Evolutionary conservation across 1,140 invertebrate genomes (phyloP), one percentile per base, ranked within the genome.

Genomic region (Lepeophtheirus salmonis): DNA sequence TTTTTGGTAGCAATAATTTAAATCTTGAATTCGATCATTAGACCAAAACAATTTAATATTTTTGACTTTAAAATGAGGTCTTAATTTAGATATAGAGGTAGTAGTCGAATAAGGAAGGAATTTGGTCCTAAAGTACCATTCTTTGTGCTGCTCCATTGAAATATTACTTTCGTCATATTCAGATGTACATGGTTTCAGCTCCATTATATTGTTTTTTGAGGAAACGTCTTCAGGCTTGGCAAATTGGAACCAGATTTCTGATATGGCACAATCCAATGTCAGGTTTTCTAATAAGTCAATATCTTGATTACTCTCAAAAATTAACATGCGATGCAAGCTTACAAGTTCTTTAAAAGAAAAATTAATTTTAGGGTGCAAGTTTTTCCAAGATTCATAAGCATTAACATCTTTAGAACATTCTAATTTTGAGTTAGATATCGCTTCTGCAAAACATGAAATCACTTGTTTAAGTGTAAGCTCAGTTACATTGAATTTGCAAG

Each of bases 31-130:
- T 23, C 55, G 13, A 17, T 2, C 26, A 17, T 25, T 14, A 18
- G 55, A 24, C 55, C 55, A 57, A 30, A 50, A 57, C 16, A 57
- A 21, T 3, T 30, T 24, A 14, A 25, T 17, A 26, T 57, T 57
- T n/a, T 57, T 57, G 22, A 25, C 17, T 50, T 17, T 23, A 14
- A 30, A 57, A n/a, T 25, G 55, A 24, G 10, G 20, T 54, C 52
- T 23, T 3, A 20, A 21, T 23, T 54, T 2, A 20, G n/a, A n/a
- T n/a, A n/a, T n/a, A n/a, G n/a, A n/a, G n/a, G n/a, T n/a, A n/a
- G n/a, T n/a, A n/a, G n/a, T n/a, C n/a, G n/a, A n/a, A n/a, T n/a
- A 3, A 2, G 20, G 22, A 2, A 54, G 2, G 21, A 17, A n/a
- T 16, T 57, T 17, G 6, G 55, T 57, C 10, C 17, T 25, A 6